Percentiles rank a stretch among this genome's conserved stretches.
Evolutionary conservation across 1,140 invertebrate species (phyloP).

Genomic region (Lamellibrachia luymesi): DNA sequence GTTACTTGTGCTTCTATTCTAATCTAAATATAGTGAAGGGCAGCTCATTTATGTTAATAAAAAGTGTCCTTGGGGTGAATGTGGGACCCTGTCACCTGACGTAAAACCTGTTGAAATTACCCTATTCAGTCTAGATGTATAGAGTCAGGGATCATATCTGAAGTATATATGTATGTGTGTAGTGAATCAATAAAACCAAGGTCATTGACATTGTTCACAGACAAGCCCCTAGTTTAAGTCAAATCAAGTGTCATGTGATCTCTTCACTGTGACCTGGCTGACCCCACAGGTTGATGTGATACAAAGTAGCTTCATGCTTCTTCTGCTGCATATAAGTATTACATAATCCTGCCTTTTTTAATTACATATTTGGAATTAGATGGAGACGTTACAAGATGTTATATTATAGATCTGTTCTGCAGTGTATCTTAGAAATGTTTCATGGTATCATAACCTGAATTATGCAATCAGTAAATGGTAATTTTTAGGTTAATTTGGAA

Average conservation of each 20-base stretch:
- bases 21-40: too few species aligned
- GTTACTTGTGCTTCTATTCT: too few species aligned
- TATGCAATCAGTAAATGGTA: not conserved
- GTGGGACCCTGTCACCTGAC: not conserved
- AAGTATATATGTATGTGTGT: not conserved
- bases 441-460: not conserved
- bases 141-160: not conserved
- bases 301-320: not conserved
- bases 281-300: not conserved
- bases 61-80: not conserved
- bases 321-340: not conserved
- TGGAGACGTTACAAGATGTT: not conserved
- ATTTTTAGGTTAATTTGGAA: not conserved
- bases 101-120: not conserved
- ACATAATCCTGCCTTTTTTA: not conserved
- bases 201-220: not conserved
- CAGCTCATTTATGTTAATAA: too few species aligned
- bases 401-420: not conserved
- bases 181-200: not conserved
- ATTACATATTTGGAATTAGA: not conserved
- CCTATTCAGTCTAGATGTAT: not conserved
- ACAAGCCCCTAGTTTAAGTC: not conserved
- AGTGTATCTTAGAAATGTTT: not conserved
- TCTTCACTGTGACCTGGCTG: not conserved
- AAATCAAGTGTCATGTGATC: not conserved